Conservation (phyloP, 64 coral and sea anemone genomes). For the Trachythela sp. region DNA sequence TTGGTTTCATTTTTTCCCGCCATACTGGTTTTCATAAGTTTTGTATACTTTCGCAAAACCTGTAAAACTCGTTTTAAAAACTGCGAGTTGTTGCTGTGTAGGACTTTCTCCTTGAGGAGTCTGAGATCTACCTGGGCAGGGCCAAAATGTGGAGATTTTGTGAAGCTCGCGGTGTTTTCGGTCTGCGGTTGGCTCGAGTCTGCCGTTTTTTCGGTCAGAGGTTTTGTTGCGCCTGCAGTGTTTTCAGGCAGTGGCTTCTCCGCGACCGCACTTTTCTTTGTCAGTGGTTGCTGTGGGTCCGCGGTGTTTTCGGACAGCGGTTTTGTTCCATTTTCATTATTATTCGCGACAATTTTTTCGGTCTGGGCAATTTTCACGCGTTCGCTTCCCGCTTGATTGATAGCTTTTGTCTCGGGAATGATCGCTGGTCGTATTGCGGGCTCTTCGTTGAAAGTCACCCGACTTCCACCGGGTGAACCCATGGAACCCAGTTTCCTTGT, state of each 20-base stretch:
- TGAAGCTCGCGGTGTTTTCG: background rate
- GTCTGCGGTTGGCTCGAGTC: background rate
- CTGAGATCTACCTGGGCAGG: background rate
- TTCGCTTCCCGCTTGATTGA: background rate
- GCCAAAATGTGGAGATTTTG: background rate
- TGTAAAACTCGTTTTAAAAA: constrained; percentile 15
- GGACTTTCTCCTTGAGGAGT: background rate
- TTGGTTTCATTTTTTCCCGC: background rate
- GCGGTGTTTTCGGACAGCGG: background rate
- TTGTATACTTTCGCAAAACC: constrained; percentile 7
- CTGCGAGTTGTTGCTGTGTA: constrained; percentile 12
- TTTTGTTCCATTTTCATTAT: background rate
- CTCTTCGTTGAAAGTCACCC: background rate
- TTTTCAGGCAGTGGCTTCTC: background rate
- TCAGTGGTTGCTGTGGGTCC: background rate
- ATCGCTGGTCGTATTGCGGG: background rate
- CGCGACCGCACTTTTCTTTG: background rate
- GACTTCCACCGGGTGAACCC: background rate
- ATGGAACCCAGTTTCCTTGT: background rate
- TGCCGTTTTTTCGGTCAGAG: background rate
- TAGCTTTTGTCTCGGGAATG: background rate
- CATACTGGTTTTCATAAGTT: constrained; percentile 8
- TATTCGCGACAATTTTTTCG: background rate
- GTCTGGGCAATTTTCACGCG: background rate
- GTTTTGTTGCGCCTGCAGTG: background rate